Evolutionary conservation across 2,113 vertebrate genomes (phyloP), one percentile per base, ranked within the genome.

Genomic region (Octodon degus): DNA sequence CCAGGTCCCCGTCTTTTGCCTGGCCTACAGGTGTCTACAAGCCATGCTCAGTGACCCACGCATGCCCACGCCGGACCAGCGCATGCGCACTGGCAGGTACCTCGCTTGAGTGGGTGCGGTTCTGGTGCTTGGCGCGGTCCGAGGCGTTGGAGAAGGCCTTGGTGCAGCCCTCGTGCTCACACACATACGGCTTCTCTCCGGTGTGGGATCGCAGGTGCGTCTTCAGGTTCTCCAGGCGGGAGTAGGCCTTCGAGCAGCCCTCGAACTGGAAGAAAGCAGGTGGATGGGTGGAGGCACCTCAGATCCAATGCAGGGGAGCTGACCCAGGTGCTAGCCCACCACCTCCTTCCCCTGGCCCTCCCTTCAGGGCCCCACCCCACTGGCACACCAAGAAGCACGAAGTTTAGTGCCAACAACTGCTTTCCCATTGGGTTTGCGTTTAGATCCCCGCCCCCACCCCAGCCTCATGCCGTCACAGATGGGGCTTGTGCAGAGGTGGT

Each of bases 131-230:
- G 97, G 99, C 99, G 10, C 99, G 98, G 98, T 99, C 99, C 0
- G 99, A 99, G 94, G 99, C 99, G 0, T 99, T 99, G 98, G 99
- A 99, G 98, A 99, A 99, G 47, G 99, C 99, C 98, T 99, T 99
- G 99, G 99, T 99, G 98, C 99, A 99, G 96, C 99, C 99, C 97
- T 99, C 99, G 0, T 99, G 99, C 82, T 99, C 99, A 70, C 99
- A 99, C 95, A 99, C 99, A 0, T 99, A 99, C 0, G 99, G 99
- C 96, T 99, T 99, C 98, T 99, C 99, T 89, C 99, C 99, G 0
- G 99, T 99, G 98, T 99, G 99, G 47, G 99, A 99, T 86, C 99
- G 98, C 96, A 99, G 99, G 98, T 99, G 99, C 32, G 99, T 99
- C 98, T 99, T 99, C 96, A 99, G 99, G 98, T 99, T 99, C 98